phyloP scores from a whole-genome alignment of 2,797 vertebrate genomes.

The Phalloptychus januarius region DNA sequence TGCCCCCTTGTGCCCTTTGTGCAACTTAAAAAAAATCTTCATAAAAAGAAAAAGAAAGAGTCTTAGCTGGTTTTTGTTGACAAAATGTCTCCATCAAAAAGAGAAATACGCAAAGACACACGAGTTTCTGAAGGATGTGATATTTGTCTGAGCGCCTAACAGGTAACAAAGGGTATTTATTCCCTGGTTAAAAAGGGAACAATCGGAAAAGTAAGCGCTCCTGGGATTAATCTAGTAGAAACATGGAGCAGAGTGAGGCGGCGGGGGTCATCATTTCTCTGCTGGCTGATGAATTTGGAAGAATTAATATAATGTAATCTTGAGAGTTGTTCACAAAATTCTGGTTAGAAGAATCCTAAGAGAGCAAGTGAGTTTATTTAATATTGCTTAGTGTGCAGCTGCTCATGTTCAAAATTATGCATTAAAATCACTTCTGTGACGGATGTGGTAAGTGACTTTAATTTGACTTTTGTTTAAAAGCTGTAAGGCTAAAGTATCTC shows the following conservation, averaged over 20 bases:
- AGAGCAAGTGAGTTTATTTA: background rate
- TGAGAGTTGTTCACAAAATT: background rate
- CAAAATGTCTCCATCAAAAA: conserved; percentile 32
- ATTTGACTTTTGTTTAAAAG: background rate
- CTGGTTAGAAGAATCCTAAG: background rate
- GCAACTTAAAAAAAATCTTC: background rate
- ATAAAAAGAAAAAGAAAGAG: background rate
- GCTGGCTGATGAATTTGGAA: background rate
- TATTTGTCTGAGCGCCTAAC: conserved; percentile 13
- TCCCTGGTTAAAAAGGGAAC: conserved; percentile 23
- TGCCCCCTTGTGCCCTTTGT: conserved; percentile 76
- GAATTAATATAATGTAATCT: background rate
- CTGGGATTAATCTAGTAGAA: conserved; percentile 29
- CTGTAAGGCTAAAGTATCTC: background rate
- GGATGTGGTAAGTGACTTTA: background rate
- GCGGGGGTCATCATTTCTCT: background rate
- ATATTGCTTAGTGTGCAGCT: background rate
- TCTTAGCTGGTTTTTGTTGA: background rate
- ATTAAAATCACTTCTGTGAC: background rate
- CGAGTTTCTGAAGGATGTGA: conserved; percentile 56
- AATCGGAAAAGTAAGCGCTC: conserved; percentile 14
- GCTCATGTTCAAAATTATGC: background rate
- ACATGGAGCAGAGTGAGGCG: background rate
- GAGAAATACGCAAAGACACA: conserved; percentile 61
- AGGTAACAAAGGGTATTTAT: conserved; percentile 12